Evolutionary conservation across 2,113 vertebrate genomes (phyloP), one percentile per base, ranked within the genome.

Genomic region (Mesembrinibis cayennensis): DNA sequence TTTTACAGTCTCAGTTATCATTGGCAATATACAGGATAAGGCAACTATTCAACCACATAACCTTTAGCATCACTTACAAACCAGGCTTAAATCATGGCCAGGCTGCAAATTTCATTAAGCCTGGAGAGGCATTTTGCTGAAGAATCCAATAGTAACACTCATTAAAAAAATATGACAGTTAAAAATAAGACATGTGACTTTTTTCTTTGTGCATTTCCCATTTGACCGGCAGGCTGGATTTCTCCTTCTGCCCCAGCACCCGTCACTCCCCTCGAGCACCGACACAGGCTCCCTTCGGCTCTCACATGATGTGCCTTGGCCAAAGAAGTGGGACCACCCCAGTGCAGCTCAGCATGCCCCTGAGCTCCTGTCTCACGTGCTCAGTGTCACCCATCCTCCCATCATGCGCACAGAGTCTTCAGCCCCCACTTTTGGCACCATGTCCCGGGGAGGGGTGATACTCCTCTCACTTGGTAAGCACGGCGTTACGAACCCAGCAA

Each of bases 261-360:
- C 0, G 0, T 23, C 1, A 3, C 22, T 17, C 45, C 50, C 53
- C 8, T 7, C 0, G 3, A 18, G 20, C 3, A 14, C 58, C 0
- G 0, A 40, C 76, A 16, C 12, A 2, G 36, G 17, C 9, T 38
- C 44, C 45, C 93, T 49, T 15, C 3, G 2, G 36, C 76, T 29
- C 10, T 36, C 17, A 25, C 2, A 0, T 2, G 7, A 12, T 15
- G 26, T 7, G 4, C 10, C 25, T 7, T 5, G 7, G 47, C 29
- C 42, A 36, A 20, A 9, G 52, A 8, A 25, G 25, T 32, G 72
- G 47, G 22, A 25, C 10, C 36, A 21, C 38, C 62, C 20, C 21
- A 8, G 55, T n/a, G 65, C 47, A 62, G 49, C 38, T 13, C 63
- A 15, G 56, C 8, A 0, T 6, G 11, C 10, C 59, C 44, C 29